phyloP scores from a whole-genome alignment of 2,888 invertebrate genomes.

The Noctua fimbriata region DNA sequence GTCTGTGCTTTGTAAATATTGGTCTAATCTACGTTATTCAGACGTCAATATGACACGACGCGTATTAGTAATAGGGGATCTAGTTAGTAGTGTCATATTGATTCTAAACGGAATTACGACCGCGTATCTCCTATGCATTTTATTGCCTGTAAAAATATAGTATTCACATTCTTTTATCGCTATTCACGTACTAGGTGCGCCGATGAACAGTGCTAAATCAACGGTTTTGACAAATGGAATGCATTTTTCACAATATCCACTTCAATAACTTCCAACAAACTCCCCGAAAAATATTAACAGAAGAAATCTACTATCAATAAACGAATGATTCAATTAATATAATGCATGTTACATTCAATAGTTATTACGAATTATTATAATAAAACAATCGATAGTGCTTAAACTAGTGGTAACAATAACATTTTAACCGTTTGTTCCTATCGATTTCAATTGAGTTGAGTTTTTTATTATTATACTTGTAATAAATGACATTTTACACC shows the following conservation, averaged over 20 bases:
- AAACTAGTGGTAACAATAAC: constrained; percentile 90
- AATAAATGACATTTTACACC: constrained; percentile 57
- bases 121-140: constrained; percentile 75
- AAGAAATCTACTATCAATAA: constrained; percentile 70
- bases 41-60: constrained; percentile 60
- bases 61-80: constrained; percentile 38
- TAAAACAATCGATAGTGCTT: constrained; percentile 85
- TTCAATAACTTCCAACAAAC: constrained; percentile 81
- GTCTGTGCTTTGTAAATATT: constrained; percentile 80
- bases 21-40: constrained; percentile 69
- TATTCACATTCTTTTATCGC: constrained; percentile 76
- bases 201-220: constrained; percentile 86
- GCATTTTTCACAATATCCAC: constrained; percentile 87
- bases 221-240: constrained; percentile 87
- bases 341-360: constrained; percentile 73
- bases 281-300: constrained; percentile 80
- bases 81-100: constrained; percentile 62
- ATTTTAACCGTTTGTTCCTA: constrained; percentile 79
- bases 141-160: constrained; percentile 84
- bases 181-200: constrained; percentile 83
- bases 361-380: constrained; percentile 74
- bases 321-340: constrained; percentile 75
- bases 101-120: constrained; percentile 71
- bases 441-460: constrained; percentile 74
- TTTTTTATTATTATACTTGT: constrained; percentile 61